Evolutionary conservation across 2,888 invertebrate species (phyloP).

Genomic region (Melipona bicolor): DNA sequence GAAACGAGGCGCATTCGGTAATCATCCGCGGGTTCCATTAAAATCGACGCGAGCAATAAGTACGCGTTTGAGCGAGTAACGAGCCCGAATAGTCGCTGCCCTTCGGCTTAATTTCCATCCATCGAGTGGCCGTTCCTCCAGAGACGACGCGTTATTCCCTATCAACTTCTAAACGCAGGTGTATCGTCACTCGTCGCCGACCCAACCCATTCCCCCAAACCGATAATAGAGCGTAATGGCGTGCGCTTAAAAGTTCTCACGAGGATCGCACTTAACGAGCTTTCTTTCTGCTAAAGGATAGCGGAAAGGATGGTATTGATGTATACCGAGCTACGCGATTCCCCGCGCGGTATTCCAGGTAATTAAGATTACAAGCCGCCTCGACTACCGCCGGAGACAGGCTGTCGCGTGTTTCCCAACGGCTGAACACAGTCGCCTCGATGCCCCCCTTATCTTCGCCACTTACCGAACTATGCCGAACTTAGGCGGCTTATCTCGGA

Average conservation of each 20-base stretch:
- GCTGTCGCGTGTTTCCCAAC: constrained; percentile 59
- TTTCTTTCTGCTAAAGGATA: constrained; percentile 19
- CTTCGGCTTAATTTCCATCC: constrained; percentile 7
- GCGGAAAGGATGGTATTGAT: constrained; percentile 29
- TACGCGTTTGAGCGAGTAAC: neutral
- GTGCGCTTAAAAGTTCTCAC: constrained; percentile 33
- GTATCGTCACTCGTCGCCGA: neutral
- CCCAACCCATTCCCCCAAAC: neutral
- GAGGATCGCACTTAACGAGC: constrained; percentile 47
- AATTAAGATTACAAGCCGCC: constrained; percentile 72
- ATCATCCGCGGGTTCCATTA: neutral
- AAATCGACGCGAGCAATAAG: constrained; percentile 4
- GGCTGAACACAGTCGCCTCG: constrained; percentile 33
- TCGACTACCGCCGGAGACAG: constrained; percentile 58
- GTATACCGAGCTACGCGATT: constrained; percentile 51
- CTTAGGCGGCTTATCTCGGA: constrained; percentile 68
- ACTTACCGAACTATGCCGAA: constrained; percentile 74
- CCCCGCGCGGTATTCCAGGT: constrained; percentile 63
- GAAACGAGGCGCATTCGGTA: neutral
- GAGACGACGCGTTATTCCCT: constrained; percentile 11
- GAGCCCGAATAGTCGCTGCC: neutral
- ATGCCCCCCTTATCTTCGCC: constrained; percentile 64
- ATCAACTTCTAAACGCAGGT: constrained; percentile 1
- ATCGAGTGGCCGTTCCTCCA: neutral
- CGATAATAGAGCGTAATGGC: constrained; percentile 22